phyloP scores from a whole-genome alignment of 30 jellyfish, hydroid and myxozoan species.

The Haliclystus octoradiatus region DNA sequence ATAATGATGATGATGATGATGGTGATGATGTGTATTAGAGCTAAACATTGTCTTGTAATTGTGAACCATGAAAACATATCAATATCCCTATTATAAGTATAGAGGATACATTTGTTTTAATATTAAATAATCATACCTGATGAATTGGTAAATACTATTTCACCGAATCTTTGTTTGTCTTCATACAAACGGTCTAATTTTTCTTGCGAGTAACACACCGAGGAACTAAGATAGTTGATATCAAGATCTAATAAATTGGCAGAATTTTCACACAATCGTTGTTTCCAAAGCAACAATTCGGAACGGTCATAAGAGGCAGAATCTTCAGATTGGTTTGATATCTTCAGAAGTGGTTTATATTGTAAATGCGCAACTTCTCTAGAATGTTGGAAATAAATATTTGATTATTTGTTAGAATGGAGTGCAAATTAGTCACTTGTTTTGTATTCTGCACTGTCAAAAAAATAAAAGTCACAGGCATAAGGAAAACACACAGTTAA shows the following conservation, averaged over 20 bases:
- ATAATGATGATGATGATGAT: no score
- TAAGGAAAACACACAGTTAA: no score
- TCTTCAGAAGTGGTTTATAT: no score
- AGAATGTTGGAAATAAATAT: background rate
- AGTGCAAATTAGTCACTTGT: background rate
- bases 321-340: slow-evolving; percentile 14
- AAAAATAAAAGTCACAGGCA: no score
- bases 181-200: slow-evolving; percentile 58
- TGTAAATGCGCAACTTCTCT: slow-evolving; percentile 68
- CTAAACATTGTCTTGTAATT: no score
- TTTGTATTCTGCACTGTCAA: background rate
- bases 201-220: slow-evolving; percentile 6
- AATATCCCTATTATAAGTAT: no score
- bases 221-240: slow-evolving; percentile 27
- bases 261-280: slow-evolving; percentile 33
- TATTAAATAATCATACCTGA: slow-evolving; percentile 20
- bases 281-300: slow-evolving; percentile 35
- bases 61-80: no score
- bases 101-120: no score
- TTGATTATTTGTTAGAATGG: background rate
- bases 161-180: slow-evolving; percentile 54
- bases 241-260: slow-evolving; percentile 37
- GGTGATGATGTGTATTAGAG: no score
- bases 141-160: slow-evolving; percentile 22
- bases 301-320: slow-evolving; percentile 5